Evolutionary conservation across 2,113 vertebrate genomes (phyloP), one percentile per base, ranked within the genome.

Genomic region (Archilochus colubris): DNA sequence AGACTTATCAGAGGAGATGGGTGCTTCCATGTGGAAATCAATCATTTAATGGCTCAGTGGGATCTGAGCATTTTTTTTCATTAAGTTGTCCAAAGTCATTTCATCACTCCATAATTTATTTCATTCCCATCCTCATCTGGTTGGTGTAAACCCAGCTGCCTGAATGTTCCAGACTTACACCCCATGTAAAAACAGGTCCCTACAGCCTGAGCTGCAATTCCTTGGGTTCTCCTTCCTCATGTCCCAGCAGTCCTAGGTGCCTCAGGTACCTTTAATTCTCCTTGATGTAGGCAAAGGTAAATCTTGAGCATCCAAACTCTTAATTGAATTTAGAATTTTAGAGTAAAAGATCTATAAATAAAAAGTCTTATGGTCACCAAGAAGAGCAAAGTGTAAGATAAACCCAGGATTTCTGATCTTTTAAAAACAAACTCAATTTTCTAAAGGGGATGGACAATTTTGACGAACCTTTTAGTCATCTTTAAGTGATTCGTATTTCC

Each of bases 41-140:
- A 86, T 58, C 59, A 74, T 94, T 96, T 93, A 91, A 90, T 79
- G 94, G 72, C 92, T 96, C 92, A 63, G 21, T 58, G 82, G 94
- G 75, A 95, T 38, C 64, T 2, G 16, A 70, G 82, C 38, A 0
- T 6, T 91, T 86, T 94, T 79, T 95, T 97, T 93, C 96, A 95
- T 97, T 95, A 97, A 96, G 62, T 73, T 96, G 96, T 95, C 97
- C 63, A 28, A 59, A 87, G 79, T 91, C 24, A 96, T 97, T 95
- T 96, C 91, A 80, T 97, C 95, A 94, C 61, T 64, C 53, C 28
- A 62, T 82, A 67, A 88, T 73, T 62, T 51, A 58, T 73, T 70
- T 86, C 21, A 1, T 51, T 72, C 31, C 73, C 62, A 58, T 33
- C 51, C 63, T 78, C 10, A 7, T 7, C 36, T 86, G 72, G 10